Evolutionary conservation across 2,797 vertebrate genomes (phyloP).

Genomic region (Pseudocheirus occidentalis): DNA sequence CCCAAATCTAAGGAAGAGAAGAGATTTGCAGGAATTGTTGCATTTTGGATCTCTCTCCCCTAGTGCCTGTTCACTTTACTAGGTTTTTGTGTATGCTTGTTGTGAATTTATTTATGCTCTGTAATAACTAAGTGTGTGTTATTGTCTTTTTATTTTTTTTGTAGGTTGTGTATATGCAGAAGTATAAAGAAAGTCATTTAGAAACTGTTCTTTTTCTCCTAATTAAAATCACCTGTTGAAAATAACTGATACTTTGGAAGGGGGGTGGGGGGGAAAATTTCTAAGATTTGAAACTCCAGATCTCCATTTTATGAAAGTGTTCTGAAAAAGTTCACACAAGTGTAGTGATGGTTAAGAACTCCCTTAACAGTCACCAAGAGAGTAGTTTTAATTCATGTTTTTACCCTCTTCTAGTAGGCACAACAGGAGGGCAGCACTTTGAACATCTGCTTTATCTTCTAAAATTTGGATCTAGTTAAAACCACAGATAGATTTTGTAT

Average conservation of each 20-base stretch:
- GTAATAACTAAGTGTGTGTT: background rate
- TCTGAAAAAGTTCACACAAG: background rate
- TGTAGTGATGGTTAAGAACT: background rate
- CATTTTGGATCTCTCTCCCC: background rate
- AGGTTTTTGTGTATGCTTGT: background rate
- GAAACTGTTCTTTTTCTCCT: background rate
- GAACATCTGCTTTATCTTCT: background rate
- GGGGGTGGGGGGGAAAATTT: slow-evolving; percentile 7
- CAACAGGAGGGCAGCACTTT: slow-evolving; percentile 33
- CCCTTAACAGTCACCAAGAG: background rate
- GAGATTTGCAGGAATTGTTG: background rate
- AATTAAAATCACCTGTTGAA: background rate
- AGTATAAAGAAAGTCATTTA: background rate
- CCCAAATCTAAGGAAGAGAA: background rate
- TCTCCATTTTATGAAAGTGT: background rate
- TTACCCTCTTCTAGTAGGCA: background rate
- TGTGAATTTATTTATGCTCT: background rate
- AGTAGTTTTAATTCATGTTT: slow-evolving; percentile 13
- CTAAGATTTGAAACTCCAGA: background rate
- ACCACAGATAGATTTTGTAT: slow-evolving; percentile 3
- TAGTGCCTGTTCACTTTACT: background rate
- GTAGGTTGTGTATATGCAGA: background rate
- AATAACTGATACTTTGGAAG: background rate
- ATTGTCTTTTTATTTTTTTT: background rate
- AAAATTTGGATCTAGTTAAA: slow-evolving; percentile 25